A percentile compares a stretch with the other conserved stretches of the same genome.
phyloP scores from a whole-genome alignment of 2,888 invertebrate species.

The Mongoloraphidia duomilia region DNA sequence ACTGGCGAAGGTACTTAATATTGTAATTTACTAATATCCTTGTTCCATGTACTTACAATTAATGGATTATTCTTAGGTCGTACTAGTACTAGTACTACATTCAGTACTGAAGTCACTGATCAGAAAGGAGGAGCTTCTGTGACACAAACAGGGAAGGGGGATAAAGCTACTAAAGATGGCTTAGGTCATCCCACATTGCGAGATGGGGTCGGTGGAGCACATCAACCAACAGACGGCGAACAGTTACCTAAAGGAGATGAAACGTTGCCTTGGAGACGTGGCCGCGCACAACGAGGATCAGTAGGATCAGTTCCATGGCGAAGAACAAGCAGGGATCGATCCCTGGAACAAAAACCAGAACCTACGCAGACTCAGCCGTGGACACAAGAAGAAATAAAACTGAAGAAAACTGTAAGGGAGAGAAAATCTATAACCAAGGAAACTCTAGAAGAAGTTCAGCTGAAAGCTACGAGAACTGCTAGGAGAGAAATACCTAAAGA shows the following conservation, averaged over 20 bases:
- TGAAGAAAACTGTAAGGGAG: slow-evolving; percentile 33
- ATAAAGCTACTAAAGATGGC: too few species aligned
- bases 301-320: slow-evolving; percentile 12
- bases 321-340: slow-evolving; percentile 27
- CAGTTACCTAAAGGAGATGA: slow-evolving; percentile 37
- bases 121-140: too few species aligned
- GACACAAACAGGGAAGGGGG: too few species aligned
- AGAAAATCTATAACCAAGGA: slow-evolving; percentile 27
- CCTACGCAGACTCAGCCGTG: slow-evolving; percentile 27
- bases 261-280: slow-evolving; percentile 36
- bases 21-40: too few species aligned
- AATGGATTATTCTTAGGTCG: too few species aligned
- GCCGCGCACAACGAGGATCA: slow-evolving; percentile 9
- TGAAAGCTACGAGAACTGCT: slow-evolving; percentile 38
- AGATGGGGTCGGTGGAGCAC: slow-evolving; percentile 15
- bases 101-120: too few species aligned
- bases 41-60: too few species aligned
- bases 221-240: slow-evolving; percentile 27
- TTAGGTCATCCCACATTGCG: not conserved
- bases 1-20: too few species aligned
- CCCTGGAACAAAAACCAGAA: slow-evolving; percentile 33
- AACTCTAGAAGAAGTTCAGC: slow-evolving; percentile 30
- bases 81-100: too few species aligned
- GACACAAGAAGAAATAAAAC: slow-evolving; percentile 43
- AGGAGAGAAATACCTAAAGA: slow-evolving; percentile 20